phyloP scores from a whole-genome alignment of 2,888 invertebrate genomes.

The Smittia aterrima region DNA sequence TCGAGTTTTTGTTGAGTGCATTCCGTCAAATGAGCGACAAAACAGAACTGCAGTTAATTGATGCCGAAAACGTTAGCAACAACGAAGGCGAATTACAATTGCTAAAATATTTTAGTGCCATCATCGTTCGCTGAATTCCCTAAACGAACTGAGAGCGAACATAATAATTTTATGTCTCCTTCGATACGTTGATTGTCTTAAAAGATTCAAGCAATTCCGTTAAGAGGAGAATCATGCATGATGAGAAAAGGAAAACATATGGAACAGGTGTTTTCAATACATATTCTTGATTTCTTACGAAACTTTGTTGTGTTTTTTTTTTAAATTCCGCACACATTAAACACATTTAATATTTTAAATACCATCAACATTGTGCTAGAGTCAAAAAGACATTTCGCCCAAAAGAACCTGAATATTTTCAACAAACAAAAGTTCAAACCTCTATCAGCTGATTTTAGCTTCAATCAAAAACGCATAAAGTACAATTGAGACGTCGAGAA shows the following conservation, averaged over 20 bases:
- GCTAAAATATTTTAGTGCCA: constrained; percentile 11
- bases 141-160: neutral
- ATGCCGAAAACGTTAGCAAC: neutral
- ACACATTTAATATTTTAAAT: too few species aligned
- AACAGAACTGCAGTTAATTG: constrained; percentile 2
- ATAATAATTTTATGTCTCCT: neutral
- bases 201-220: neutral
- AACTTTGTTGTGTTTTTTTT: too few species aligned
- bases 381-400: too few species aligned
- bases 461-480: neutral
- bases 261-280: neutral
- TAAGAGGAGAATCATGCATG: neutral
- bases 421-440: too few species aligned
- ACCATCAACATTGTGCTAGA: too few species aligned
- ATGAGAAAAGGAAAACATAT: neutral
- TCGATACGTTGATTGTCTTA: neutral
- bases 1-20: neutral
- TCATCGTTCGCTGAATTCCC: neutral
- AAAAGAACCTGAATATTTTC: too few species aligned
- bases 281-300: too few species aligned
- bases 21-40: neutral
- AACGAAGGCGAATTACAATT: neutral
- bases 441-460: neutral
- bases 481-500: too few species aligned
- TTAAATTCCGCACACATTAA: too few species aligned